These are phyloP conservation scores for Emydura subglobosa DNA, from an alignment of 2,113 vertebrate species.

Conservation along the genomic window DNA sequence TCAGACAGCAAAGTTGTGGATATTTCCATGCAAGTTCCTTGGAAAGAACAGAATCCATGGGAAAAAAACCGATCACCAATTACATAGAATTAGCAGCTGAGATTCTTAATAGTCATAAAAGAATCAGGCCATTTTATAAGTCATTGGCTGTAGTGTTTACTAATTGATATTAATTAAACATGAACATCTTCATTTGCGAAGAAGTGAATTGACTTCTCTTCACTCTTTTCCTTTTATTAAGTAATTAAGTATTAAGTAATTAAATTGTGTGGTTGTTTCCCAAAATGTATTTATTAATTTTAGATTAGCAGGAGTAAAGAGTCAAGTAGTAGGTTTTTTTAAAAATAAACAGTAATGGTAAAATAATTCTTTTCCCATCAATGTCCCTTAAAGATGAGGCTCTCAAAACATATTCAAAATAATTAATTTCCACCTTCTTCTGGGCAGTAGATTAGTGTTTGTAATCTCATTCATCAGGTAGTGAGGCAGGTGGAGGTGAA, in stretches of 20 bases:
- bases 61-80: neutral
- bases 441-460: neutral
- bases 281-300: neutral
- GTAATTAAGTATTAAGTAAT: neutral
- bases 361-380: neutral
- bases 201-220: neutral
- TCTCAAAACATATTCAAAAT: neutral
- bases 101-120: neutral
- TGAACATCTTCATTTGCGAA: neutral
- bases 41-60: neutral
- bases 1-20: neutral
- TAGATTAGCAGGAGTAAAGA: neutral
- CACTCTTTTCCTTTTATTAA: neutral
- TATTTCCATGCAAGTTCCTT: neutral
- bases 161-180: neutral
- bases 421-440: neutral
- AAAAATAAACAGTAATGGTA: neutral
- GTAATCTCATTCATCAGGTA: neutral
- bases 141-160: neutral
- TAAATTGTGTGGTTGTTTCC: neutral
- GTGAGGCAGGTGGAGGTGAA: neutral
- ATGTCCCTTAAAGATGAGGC: neutral
- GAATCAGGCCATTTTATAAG: neutral
- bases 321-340: neutral
- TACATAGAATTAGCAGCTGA: neutral